These are phyloP conservation scores for human DNA, from an alignment of 2,113 vertebrate species.

Conservation along the genomic window GRCh38 chr14:79881001-79881500, in stretches of 20 bases:
- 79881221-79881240: slow-evolving; percentile 36
- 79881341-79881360: slow-evolving; percentile 59
- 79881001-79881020: not conserved
- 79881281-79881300: slow-evolving; percentile 44
- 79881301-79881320: slow-evolving; percentile 62
- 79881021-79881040: not conserved
- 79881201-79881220: slow-evolving; percentile 59
- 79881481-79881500: not conserved
- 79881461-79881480: not conserved
- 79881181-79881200: slow-evolving; percentile 46
- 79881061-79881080: not conserved
- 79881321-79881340: slow-evolving; percentile 59
- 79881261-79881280: slow-evolving; percentile 25
- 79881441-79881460: slow-evolving; percentile 36
- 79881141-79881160: slow-evolving; percentile 42
- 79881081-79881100: not conserved
- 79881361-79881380: slow-evolving; percentile 60
- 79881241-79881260: slow-evolving; percentile 25
- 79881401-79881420: slow-evolving; percentile 48
- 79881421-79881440: slow-evolving; percentile 52
- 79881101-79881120: slow-evolving; percentile 20
- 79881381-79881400: slow-evolving; percentile 61
- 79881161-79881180: not conserved
- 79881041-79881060: slow-evolving; percentile 1
- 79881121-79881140: not conserved